phyloP scores from a whole-genome alignment of 2,888 invertebrate genomes.

The Dioctria rufipes region DNA sequence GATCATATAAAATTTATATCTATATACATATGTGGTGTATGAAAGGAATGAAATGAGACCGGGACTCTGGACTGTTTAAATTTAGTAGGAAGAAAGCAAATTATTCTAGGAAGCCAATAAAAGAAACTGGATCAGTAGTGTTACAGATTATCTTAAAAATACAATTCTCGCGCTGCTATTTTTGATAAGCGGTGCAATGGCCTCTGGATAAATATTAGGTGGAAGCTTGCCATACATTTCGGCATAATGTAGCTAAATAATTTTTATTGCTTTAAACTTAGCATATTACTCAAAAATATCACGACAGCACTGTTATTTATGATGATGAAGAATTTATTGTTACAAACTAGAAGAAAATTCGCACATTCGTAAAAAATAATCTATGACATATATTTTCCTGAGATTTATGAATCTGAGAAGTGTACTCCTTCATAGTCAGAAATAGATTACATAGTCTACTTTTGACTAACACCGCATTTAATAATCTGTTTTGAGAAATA shows the following conservation, averaged over 20 bases:
- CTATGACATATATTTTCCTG: not conserved
- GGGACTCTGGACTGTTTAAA: not conserved
- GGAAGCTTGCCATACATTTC: conserved; percentile 26
- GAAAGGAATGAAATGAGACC: not conserved
- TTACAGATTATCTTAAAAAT: conserved; percentile 29
- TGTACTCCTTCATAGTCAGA: no score
- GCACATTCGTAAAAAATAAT: conserved; percentile 22
- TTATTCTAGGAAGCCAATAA: conserved; percentile 37
- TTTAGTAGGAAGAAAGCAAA: conserved; percentile 7
- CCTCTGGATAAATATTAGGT: conserved; percentile 28
- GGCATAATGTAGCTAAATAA: conserved; percentile 26
- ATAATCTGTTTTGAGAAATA: no score
- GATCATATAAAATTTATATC: not conserved
- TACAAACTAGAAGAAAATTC: conserved; percentile 30
- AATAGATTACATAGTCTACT: no score
- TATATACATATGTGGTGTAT: not conserved
- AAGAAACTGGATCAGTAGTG: conserved; percentile 45
- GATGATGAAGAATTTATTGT: conserved; percentile 33
- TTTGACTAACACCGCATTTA: no score
- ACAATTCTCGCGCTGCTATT: conserved; percentile 35
- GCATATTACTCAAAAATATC: conserved; percentile 46
- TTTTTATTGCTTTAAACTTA: conserved; percentile 41
- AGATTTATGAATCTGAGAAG: no score
- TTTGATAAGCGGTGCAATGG: conserved; percentile 38
- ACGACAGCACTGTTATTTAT: conserved; percentile 19